phyloP scores from a whole-genome alignment of 37 sponge, comb jelly and placozoan genomes.

The Ianthella basta region DNA sequence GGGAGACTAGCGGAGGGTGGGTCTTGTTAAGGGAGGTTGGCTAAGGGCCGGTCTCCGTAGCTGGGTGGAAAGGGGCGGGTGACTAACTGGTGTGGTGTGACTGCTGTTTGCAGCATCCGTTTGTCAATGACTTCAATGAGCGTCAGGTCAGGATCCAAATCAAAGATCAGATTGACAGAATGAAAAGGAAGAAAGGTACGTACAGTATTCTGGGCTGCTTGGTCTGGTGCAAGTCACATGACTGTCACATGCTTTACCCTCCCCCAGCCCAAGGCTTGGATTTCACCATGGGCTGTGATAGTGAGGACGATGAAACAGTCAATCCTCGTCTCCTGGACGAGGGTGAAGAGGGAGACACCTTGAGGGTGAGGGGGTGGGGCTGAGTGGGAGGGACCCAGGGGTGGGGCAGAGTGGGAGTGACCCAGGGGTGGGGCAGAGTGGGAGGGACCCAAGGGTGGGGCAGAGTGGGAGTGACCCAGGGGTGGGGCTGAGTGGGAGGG shows the following conservation, averaged over 20 bases:
- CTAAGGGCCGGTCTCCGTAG: not conserved
- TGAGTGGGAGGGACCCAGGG: not conserved
- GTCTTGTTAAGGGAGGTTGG: not conserved
- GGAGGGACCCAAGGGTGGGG: not conserved
- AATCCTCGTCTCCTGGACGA: conserved; percentile 10
- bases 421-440: not conserved
- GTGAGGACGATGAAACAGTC: conserved; percentile 69
- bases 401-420: not conserved
- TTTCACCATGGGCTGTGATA: conserved; percentile 40
- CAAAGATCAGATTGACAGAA: conserved; percentile 86
- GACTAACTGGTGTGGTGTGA: not conserved
- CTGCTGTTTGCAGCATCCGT: conserved; percentile 52
- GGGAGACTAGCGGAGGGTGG: not conserved
- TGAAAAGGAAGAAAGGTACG: conserved; percentile 76
- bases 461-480: not conserved
- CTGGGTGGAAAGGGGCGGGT: not conserved
- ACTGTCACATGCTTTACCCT: conserved; percentile 1
- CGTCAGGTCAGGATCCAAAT: conserved; percentile 71
- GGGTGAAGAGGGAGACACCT: not conserved
- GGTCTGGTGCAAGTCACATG: not conserved
- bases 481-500: not conserved
- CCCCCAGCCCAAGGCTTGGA: conserved; percentile 1
- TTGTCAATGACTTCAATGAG: conserved; percentile 74
- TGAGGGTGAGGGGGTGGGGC: conserved; percentile 3
- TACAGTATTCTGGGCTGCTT: no score